These are phyloP conservation scores for Acanthosoma haemorrhoidale DNA, from an alignment of 2,888 invertebrate genomes.

Conservation along the genomic window DNA sequence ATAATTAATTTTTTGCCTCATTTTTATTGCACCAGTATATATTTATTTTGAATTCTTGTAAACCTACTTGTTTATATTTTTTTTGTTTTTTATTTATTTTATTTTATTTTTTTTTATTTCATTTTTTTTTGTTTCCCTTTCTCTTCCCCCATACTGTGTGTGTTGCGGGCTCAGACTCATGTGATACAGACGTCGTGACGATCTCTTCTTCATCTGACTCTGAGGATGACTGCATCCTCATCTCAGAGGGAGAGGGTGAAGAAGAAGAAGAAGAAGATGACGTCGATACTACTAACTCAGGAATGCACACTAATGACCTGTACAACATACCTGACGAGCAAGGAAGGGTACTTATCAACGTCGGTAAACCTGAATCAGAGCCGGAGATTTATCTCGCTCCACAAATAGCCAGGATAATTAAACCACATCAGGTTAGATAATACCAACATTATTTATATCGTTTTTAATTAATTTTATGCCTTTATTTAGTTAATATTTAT, in stretches of 20 bases:
- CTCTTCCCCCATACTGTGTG: constrained; percentile 22
- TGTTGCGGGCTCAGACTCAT: constrained; percentile 9
- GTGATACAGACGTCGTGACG: constrained; percentile 59
- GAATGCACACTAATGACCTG: constrained; percentile 86
- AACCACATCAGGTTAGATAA: constrained; percentile 80
- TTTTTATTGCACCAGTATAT: not conserved
- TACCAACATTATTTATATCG: no score
- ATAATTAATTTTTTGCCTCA: not conserved
- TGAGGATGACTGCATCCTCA: constrained; percentile 80
- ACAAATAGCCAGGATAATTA: constrained; percentile 83
- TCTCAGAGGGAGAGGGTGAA: constrained; percentile 72
- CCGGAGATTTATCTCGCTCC: constrained; percentile 87
- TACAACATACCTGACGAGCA: constrained; percentile 87
- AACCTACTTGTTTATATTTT: constrained; percentile 11
- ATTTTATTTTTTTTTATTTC: constrained; percentile 9
- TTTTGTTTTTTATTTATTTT: constrained; percentile 17
- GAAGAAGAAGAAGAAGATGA: constrained; percentile 72
- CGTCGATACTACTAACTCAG: constrained; percentile 86
- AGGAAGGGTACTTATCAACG: constrained; percentile 86
- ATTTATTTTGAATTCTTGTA: constrained; percentile 3
- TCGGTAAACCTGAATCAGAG: constrained; percentile 86
- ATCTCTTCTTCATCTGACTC: constrained; percentile 56
- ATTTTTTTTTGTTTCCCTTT: constrained; percentile 24
- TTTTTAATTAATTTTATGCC: no score
- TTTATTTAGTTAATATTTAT: no score